These are phyloP conservation scores for Rhabdophis nuchalis DNA, from an alignment of 2,797 vertebrate genomes.

Conservation along the genomic window DNA sequence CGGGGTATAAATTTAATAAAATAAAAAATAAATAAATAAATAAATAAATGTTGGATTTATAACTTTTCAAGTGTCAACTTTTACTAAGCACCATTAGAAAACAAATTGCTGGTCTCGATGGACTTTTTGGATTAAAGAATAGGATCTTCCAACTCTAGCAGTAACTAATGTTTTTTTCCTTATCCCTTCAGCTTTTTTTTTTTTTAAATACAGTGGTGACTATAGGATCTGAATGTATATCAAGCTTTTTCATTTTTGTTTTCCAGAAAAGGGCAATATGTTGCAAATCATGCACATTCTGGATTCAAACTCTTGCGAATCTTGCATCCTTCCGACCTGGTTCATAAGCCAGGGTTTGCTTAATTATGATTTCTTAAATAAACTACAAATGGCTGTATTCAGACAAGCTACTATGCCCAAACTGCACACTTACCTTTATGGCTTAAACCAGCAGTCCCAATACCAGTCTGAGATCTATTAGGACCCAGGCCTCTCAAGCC, in stretches of 20 bases:
- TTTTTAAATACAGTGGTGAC: not conserved
- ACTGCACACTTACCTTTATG: not conserved
- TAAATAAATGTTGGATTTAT: not conserved
- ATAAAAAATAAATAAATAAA: no score
- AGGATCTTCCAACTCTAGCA: not conserved
- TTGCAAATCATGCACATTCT: not conserved
- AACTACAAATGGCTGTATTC: not conserved
- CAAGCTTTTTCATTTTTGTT: not conserved
- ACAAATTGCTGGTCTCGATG: not conserved
- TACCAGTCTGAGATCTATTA: no score
- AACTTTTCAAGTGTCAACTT: not conserved
- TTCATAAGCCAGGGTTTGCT: not conserved
- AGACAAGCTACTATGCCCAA: not conserved
- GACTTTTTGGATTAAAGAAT: not conserved
- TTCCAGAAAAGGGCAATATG: not conserved
- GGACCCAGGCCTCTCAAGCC: no score
- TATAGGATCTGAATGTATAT: not conserved
- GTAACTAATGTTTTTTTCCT: not conserved
- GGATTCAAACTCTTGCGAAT: not conserved
- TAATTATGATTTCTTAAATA: not conserved
- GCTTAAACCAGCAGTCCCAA: not conserved
- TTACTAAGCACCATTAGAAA: not conserved
- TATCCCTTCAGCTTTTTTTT: not conserved
- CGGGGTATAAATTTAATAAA: no score
- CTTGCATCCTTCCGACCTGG: not conserved